Base-by-base conservation (phyloP, 1,140 invertebrate species). In the Atta texana region DNA sequence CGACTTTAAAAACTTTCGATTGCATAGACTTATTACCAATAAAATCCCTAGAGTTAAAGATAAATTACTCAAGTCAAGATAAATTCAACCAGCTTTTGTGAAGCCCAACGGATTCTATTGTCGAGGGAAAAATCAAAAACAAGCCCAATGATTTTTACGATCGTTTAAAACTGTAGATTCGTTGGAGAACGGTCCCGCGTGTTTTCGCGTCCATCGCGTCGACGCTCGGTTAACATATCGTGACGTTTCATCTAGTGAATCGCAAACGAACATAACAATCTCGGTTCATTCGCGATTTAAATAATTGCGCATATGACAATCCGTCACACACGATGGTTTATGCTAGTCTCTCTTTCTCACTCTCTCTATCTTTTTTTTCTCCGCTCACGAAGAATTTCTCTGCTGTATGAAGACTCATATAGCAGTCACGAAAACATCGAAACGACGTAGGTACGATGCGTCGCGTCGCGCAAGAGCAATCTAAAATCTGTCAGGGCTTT, bases 401-500 rank as follows among this genome's bases (percentile, higher is more conserved):
- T 85, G 76, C 4, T 84, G 78, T 87, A 92, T 86, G 87, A 92
- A 92, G 87, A 82, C 84, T 86, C 89, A 72, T 85, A 24, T 0
- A 24, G 66, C 61, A 66, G 66, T 69, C 71, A 72, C 78, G 91
- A 90, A 92, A 92, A 92, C 80, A 72, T 90, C 88, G 88, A 91
- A 92, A 91, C 87, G 78, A 72, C 89, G 80, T 66, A 63, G 39
- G 21, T 44, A 39, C 28, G 16, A 39, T 28, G 53, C 75, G 80
- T 68, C 78, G 76, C 82, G 86, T 82, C 74, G 89, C 68, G 86
- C 87, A 76, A 87, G 89, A 91, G 92, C 92, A 95, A 95, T 95
- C 94, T 95, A 95, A 95, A 95, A 94, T 94, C 94, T 95, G 94
- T 95, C 94, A 95, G 86, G 88, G 86, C 87, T 92, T 93, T 95